Base-by-base conservation (phyloP, 1,140 invertebrate genomes). In the Oryctes rhinoceros region DNA sequence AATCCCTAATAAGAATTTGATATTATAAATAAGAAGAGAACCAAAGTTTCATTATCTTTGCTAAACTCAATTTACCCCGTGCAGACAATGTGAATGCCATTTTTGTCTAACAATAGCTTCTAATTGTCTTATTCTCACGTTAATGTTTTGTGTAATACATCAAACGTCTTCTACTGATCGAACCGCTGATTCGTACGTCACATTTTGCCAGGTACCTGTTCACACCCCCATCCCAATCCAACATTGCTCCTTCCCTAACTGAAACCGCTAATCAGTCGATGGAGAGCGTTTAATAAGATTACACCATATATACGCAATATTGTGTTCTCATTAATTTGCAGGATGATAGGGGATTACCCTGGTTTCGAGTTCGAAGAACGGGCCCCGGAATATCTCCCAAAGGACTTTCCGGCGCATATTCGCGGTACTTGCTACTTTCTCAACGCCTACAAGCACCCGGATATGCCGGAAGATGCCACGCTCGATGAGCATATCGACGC, bases 341-440 rank as follows among this genome's bases (percentile, higher is more conserved):
- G 96, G 81, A 93, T 93, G 88, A 89, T 97, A 79, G 89, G 91
- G 84, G 90, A 93, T 86, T 92, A 91, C 81, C 90, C 92, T 11
- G 94, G 95, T 76, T 98, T 97, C 86, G 86, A 86, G 11, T 96
- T 96, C 84, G 93, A 95, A 85, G 89, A 92, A 10, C 90, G 96
- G 79, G 91, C 93, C 82, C 91, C 92, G 65, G 92, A 92, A 10
- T 95, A 93, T 88, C 91, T 98, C 80, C 96, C 96, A 0, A 94
- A 94, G 85, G 96, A 95, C 79, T 97, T 97, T 89, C 94, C 95
- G 53, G 89, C 92, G 67, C 90, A 93, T 84, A 92, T 93, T 75
- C 90, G 91, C 39, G 96, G 94, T 62, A 96, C 94, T 4, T 96
- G 96, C 85, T 93, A 97, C 87, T 98, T 98, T 87, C 89, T 98